Evolutionary conservation across 2,113 vertebrate species (phyloP).

Genomic region (Ophthalmolycus amberensis): DNA sequence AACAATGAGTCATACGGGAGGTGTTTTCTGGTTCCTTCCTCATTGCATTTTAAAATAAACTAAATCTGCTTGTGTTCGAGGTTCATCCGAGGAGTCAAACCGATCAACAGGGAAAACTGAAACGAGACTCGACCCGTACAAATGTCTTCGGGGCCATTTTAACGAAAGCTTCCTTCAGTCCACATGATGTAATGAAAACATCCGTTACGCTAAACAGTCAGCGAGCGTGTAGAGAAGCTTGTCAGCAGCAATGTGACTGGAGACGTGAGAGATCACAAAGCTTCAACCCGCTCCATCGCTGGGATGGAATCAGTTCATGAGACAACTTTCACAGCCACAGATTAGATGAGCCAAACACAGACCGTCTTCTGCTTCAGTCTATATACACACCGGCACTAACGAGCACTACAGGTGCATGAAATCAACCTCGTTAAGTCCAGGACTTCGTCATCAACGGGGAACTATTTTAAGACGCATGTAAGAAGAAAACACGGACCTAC

Average conservation of each 20-base stretch:
- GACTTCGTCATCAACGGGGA: background rate
- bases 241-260: background rate
- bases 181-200: background rate
- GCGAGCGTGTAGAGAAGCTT: background rate
- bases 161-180: background rate
- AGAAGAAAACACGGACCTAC: background rate
- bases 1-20: constrained; percentile 40
- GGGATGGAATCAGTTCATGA: background rate
- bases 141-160: background rate
- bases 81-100: background rate
- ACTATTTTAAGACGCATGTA: background rate
- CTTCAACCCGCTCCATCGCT: background rate
- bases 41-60: background rate
- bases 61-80: background rate
- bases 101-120: constrained; percentile 2
- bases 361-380: background rate
- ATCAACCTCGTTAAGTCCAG: background rate
- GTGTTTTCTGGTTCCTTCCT: background rate
- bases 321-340: background rate
- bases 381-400: background rate
- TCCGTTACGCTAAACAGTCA: background rate
- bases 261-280: background rate
- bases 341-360: background rate
- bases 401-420: background rate
- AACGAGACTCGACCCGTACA: background rate